These are phyloP conservation scores for Xenopus borealis DNA, from an alignment of 2,113 vertebrate genomes.

Conservation along the genomic window DNA sequence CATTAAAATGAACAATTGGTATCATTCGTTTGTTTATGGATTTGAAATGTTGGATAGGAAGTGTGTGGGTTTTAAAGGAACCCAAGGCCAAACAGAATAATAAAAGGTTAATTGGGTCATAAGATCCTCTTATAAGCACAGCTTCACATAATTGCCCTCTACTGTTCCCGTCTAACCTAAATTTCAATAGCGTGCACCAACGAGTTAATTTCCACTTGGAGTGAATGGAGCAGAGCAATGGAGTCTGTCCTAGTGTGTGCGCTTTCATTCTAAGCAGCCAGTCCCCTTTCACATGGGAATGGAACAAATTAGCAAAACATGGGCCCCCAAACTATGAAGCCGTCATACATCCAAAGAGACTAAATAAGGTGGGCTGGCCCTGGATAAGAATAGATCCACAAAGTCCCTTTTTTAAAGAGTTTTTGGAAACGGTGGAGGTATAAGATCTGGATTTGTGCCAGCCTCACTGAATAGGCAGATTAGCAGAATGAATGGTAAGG, in stretches of 20 bases:
- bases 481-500: conserved; percentile 36
- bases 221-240: conserved; percentile 19
- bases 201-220: conserved; percentile 38
- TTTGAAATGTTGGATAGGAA: too few relatives aligned
- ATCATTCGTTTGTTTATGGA: too few relatives aligned
- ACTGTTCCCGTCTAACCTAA: conserved; percentile 21
- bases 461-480: conserved; percentile 42
- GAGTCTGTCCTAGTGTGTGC: conserved; percentile 16
- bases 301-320: conserved; percentile 44
- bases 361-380: conserved; percentile 17
- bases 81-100: neutral
- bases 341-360: conserved; percentile 27
- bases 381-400: conserved; percentile 26
- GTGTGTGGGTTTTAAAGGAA: neutral
- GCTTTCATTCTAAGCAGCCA: conserved; percentile 14
- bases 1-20: too few relatives aligned
- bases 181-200: conserved; percentile 28
- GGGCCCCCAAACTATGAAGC: conserved; percentile 36
- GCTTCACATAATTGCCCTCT: conserved; percentile 30
- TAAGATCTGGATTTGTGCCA: conserved; percentile 37
- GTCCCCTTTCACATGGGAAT: conserved; percentile 44
- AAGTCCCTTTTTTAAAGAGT: conserved; percentile 26
- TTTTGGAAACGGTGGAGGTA: conserved; percentile 36
- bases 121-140: conserved; percentile 25
- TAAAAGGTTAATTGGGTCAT: conserved; percentile 9